These are phyloP conservation scores for Autographa pulchrina DNA, from an alignment of 2,888 invertebrate genomes.

Conservation along the genomic window DNA sequence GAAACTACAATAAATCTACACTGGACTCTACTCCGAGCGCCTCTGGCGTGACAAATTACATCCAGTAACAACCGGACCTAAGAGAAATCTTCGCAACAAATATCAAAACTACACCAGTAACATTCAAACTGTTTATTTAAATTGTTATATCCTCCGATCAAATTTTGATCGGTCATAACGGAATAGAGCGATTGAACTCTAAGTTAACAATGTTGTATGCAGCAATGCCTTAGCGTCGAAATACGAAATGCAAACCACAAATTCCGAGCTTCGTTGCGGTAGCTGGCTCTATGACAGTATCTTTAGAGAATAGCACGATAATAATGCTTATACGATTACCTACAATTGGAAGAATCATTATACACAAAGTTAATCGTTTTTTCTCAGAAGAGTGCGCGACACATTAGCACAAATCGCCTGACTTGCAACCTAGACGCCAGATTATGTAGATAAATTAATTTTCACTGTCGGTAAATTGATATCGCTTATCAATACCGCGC, in stretches of 20 bases:
- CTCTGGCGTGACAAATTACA: neutral
- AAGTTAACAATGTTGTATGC: neutral
- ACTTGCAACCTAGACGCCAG: slow-evolving; percentile 20
- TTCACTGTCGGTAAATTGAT: slow-evolving; percentile 29
- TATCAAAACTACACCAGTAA: neutral
- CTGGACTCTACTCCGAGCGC: neutral
- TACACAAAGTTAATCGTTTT: neutral
- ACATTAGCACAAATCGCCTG: slow-evolving; percentile 16
- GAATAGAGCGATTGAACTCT: neutral
- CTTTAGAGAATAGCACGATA: neutral
- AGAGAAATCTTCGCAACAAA: neutral
- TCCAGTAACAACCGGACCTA: neutral
- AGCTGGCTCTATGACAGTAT: neutral
- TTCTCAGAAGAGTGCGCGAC: slow-evolving; percentile 11
- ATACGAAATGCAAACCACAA: neutral
- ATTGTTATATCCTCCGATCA: neutral
- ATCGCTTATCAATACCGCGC: slow-evolving; percentile 41
- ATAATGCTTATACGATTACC: neutral
- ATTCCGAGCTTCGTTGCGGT: neutral
- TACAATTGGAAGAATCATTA: neutral
- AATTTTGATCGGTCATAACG: no score
- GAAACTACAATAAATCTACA: neutral
- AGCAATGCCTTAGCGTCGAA: neutral
- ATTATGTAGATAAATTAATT: slow-evolving; percentile 36
- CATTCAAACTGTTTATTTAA: neutral